phyloP scores from a whole-genome alignment of 1,140 invertebrate species.

The Mizuhopecten yessoensis region DNA sequence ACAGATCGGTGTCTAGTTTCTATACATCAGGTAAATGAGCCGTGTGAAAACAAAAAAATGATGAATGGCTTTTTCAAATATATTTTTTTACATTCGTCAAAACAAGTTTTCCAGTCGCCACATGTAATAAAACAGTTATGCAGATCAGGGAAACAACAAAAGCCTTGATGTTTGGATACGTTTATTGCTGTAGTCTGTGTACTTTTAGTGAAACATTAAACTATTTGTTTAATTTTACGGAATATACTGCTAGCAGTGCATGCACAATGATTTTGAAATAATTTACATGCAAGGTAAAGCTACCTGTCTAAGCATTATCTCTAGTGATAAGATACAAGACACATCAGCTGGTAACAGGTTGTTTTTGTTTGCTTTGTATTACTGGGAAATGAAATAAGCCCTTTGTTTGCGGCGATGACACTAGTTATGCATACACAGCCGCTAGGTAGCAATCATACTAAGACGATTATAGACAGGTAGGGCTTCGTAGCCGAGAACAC shows the following conservation, averaged over 20 bases:
- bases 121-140: conserved; percentile 35
- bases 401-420: conserved; percentile 15
- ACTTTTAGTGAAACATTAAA: not conserved
- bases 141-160: not conserved
- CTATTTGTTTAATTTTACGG: not conserved
- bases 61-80: not conserved
- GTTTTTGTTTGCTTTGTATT: not conserved
- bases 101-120: conserved; percentile 24
- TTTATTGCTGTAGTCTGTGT: not conserved
- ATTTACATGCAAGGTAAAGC: not conserved
- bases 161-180: not conserved
- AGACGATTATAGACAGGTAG: conserved; percentile 26
- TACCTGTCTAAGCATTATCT: not conserved
- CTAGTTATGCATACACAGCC: conserved; percentile 16
- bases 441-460: not conserved
- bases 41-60: conserved; percentile 15
- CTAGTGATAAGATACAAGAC: conserved; percentile 4
- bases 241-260: not conserved
- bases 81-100: not conserved
- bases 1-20: conserved; percentile 22
- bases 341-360: not conserved
- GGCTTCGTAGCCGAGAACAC: not conserved
- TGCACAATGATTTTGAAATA: not conserved
- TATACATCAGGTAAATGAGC: not conserved
- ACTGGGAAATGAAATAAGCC: conserved; percentile 33